These are phyloP conservation scores for Patiria miniata DNA, from an alignment of 35 echinoderm and acorn worm genomes.

Conservation along the genomic window DNA sequence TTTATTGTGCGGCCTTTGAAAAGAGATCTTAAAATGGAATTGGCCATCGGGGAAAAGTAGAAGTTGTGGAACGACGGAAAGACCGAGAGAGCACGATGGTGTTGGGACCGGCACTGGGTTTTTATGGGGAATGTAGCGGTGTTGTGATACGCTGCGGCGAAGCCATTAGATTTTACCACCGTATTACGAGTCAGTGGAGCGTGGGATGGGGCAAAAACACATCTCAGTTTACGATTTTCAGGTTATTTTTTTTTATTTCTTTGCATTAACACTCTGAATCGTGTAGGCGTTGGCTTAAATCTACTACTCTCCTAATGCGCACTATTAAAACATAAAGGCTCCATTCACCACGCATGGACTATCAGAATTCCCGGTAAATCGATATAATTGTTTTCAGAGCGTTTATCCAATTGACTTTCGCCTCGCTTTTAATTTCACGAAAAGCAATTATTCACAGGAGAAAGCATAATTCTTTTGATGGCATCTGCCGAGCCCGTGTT, in stretches of 20 bases:
- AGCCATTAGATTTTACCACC: background rate
- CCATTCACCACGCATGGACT: background rate
- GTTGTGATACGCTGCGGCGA: background rate
- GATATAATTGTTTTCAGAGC: conserved; percentile 23
- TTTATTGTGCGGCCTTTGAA: conserved; percentile 17
- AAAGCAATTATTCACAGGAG: conserved; percentile 29
- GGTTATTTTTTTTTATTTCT: background rate
- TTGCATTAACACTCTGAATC: too few species aligned
- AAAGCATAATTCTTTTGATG: conserved; percentile 29
- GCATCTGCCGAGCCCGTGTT: conserved; percentile 18
- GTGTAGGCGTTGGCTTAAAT: too few species aligned
- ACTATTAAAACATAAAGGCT: too few species aligned
- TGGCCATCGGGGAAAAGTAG: background rate
- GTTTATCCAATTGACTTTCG: conserved; percentile 24
- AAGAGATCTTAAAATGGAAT: background rate
- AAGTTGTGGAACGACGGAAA: conserved; percentile 21
- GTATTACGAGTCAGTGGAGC: background rate
- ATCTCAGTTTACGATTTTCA: background rate
- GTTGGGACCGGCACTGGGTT: background rate
- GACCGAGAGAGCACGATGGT: background rate
- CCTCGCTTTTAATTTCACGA: conserved; percentile 18
- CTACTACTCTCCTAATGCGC: too few species aligned
- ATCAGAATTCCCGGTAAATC: conserved; percentile 6
- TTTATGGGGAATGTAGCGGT: background rate
- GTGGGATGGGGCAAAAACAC: background rate